phyloP scores from a whole-genome alignment of 2,113 vertebrate species.

The Daphoenositta chrysoptera region DNA sequence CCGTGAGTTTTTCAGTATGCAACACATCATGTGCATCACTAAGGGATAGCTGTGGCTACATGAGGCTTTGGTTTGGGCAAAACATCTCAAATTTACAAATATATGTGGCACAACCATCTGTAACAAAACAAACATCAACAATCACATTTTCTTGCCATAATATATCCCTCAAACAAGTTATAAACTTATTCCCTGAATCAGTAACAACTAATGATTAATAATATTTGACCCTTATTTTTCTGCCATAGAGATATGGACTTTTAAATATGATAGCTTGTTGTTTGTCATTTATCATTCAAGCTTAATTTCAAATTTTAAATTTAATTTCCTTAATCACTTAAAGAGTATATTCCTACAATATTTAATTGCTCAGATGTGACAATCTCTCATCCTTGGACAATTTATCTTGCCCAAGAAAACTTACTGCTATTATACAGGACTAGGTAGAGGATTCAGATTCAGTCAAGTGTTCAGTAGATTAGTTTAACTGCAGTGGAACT shows the following conservation, averaged over 20 bases:
- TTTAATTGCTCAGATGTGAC: not conserved
- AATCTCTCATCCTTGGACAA: not conserved
- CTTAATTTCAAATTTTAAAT: not conserved
- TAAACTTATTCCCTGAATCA: not conserved
- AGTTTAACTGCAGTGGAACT: not conserved
- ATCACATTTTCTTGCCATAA: not conserved
- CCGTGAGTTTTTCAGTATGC: not conserved
- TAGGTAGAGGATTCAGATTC: not conserved
- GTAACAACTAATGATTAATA: not conserved
- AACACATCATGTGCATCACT: not conserved
- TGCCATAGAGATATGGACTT: not conserved
- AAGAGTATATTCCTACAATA: not conserved
- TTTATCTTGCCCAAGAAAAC: not conserved
- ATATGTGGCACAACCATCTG: not conserved
- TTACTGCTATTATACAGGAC: not conserved
- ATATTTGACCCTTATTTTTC: not conserved
- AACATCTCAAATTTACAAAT: not conserved
- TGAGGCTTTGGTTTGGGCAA: not conserved
- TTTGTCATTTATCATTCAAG: not conserved
- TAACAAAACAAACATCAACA: not conserved
- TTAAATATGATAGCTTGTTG: not conserved
- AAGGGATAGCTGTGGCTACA: not conserved
- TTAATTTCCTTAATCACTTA: not conserved
- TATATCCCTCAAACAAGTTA: not conserved
- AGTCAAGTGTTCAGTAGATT: not conserved